Evolutionary conservation across 1,140 invertebrate species (phyloP).

Genomic region (Drosophila truncata): DNA sequence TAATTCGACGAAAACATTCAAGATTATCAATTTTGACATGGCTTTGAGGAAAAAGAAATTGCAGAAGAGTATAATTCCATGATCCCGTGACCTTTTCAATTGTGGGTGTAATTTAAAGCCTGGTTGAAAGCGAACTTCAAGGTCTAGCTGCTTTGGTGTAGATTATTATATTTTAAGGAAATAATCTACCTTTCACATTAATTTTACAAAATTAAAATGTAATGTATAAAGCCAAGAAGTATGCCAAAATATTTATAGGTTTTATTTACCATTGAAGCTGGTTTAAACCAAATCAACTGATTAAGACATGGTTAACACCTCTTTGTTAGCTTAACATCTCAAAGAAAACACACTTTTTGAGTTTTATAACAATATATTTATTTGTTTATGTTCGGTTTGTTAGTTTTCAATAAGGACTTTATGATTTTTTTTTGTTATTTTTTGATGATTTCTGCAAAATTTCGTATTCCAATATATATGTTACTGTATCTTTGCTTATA

Average conservation of each 20-base stretch:
- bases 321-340: background rate
- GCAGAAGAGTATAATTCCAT: background rate
- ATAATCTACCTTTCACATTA: background rate
- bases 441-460: conserved; percentile 49
- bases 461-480: conserved; percentile 66
- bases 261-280: no score
- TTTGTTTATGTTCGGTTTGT: conserved; percentile 59
- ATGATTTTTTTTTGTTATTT: conserved; percentile 27
- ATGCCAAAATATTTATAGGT: background rate
- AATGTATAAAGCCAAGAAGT: background rate
- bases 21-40: conserved; percentile 30
- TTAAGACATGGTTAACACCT: background rate
- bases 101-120: background rate
- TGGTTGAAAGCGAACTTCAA: background rate
- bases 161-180: no score
- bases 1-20: conserved; percentile 14
- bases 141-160: background rate
- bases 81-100: background rate
- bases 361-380: conserved; percentile 82
- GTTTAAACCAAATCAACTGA: background rate
- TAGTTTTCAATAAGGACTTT: conserved; percentile 41
- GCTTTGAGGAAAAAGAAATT: background rate
- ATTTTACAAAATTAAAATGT: background rate
- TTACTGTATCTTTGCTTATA: conserved; percentile 31
- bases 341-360: conserved; percentile 2